Base-by-base conservation (phyloP, 1,140 invertebrate genomes). In the Sesamia nonagrioides region DNA sequence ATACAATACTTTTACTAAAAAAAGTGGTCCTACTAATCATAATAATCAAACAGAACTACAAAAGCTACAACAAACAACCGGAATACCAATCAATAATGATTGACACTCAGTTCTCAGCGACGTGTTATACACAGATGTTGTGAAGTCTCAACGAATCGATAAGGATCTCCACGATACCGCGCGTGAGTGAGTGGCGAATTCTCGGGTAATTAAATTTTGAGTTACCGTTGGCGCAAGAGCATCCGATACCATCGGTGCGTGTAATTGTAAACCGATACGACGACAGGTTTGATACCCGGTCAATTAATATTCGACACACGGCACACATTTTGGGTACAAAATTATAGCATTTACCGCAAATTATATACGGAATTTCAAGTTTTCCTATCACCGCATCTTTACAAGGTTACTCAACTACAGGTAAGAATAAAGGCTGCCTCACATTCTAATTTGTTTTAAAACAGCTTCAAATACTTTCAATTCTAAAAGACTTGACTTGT, bases 131-230 rank as follows among this genome's bases (percentile, higher is more conserved):
- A 18, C 73, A 42, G 73, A 75, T 75, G 58, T 75, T 48, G 63
- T 52, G 71, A 79, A 79, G 60, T 18, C 60, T 35, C 33, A 17
- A 8, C 50, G 69, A 72, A 18, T 40, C 45, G 80, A 86, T 84
- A 69, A 15, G 21, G 72, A 84, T 87, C 84, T 80, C 52, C 40
- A 8, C 7, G 63, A 56, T 40, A 33, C 40, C 79, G 74, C 37
- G 74, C 73, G 74, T 81, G 82, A 88, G 75, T 82, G 81, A 89
- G 77, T 82, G 81, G 82, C 79, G 80, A 89, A 89, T 89, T 89
- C 79, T 87, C 84, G 73, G 86, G 82, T 89, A 89, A 92, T 89
- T 91, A 91, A 92, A 89, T 91, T 89, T 86, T 84, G 83, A 87
- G 77, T 52, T 77, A 72, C 82, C 80, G 78, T 68, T 77, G 75